Base-by-base conservation (phyloP, 1,140 invertebrate genomes). In the Zaprionus davidi region DNA sequence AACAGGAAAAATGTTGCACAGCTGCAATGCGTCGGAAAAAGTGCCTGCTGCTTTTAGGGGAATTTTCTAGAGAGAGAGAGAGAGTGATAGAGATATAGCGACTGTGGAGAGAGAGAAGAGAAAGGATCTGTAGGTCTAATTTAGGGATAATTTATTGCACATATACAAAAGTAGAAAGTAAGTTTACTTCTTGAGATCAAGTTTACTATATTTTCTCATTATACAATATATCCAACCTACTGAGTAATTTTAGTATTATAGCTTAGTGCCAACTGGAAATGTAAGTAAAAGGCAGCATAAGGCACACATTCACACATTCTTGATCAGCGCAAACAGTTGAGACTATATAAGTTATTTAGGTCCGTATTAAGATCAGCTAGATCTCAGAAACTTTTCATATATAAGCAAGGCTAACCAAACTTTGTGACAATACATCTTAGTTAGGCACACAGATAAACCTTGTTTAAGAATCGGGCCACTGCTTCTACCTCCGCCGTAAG, bases 1-100 rank as follows among this genome's bases (percentile, higher is more conserved):
- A 78, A 34, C 66, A 62, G 58, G 59, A 78, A 71, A 72, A 44
- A 64, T 51, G 26, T 74, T 26, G 26, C 58, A 64, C 77, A 79
- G 74, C 74, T 77, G 74, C 68, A 59, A 31, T 17, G 44, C 13
- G 70, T 64, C 60, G 75, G 75, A 58, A 56, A 49, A 81, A 65
- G 41, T 36, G 20, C 0, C 11, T 5, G 28, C 20, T n/a, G 15
- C 38, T 2, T 46, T 17, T 46, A 17, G 41, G 41, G 41, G 41
- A 17, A 46, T 46, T 17, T 46, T 17, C 7, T 3, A 9, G 7
- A 44, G 6, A 17, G 13, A n/a, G 38, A 44, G 38, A n/a, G n/a
- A 22, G 49, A 15, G 6, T 24, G 20, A 31, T 24, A 62, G 44
- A 53, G 9, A 22, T 11, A 26, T 2, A 6, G 15, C 2, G 15